These are phyloP conservation scores for Percina caprodes DNA, from an alignment of 2,113 vertebrate species.

Conservation along the genomic window DNA sequence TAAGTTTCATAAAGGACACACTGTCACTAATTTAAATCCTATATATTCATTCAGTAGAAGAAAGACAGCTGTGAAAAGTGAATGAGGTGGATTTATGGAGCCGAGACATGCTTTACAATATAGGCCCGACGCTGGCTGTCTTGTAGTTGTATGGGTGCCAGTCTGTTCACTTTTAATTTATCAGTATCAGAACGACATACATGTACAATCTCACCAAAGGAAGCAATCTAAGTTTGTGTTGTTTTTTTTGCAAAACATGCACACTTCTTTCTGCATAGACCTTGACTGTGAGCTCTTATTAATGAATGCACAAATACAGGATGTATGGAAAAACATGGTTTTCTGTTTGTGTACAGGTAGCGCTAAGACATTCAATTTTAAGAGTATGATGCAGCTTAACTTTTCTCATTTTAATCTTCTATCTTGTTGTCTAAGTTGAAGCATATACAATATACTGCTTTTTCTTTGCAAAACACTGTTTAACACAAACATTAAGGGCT, in stretches of 20 bases:
- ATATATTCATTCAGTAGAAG: slow-evolving; percentile 77
- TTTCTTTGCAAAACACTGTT: too few relatives aligned
- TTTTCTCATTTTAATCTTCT: too few relatives aligned
- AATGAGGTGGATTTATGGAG: slow-evolving; percentile 82
- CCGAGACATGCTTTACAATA: slow-evolving; percentile 72
- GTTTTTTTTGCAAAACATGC: slow-evolving; percentile 62
- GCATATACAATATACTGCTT: too few relatives aligned
- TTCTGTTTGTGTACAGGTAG: not conserved
- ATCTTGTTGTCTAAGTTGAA: too few relatives aligned
- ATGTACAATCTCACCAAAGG: slow-evolving; percentile 41
- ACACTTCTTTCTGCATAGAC: slow-evolving; percentile 20
- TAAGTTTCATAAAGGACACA: slow-evolving; percentile 85
- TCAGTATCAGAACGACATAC: slow-evolving; percentile 72
- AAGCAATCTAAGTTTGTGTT: slow-evolving; percentile 65
- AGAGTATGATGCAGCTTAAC: too few relatives aligned
- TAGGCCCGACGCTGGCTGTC: slow-evolving; percentile 78
- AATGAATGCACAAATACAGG: slow-evolving; percentile 6
- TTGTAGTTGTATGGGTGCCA: slow-evolving; percentile 74
- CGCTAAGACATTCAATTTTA: not conserved
- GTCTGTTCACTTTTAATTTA: slow-evolving; percentile 75
- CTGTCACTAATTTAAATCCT: slow-evolving; percentile 80
- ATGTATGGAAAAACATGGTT: slow-evolving; percentile 8
- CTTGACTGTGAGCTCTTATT: slow-evolving; percentile 11
- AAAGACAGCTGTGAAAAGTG: slow-evolving; percentile 76
- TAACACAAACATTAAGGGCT: too few relatives aligned